Percentiles rank a stretch among this genome's conserved stretches.
phyloP scores from a whole-genome alignment of 2,888 invertebrate genomes.

The Drosophila mettleri region DNA sequence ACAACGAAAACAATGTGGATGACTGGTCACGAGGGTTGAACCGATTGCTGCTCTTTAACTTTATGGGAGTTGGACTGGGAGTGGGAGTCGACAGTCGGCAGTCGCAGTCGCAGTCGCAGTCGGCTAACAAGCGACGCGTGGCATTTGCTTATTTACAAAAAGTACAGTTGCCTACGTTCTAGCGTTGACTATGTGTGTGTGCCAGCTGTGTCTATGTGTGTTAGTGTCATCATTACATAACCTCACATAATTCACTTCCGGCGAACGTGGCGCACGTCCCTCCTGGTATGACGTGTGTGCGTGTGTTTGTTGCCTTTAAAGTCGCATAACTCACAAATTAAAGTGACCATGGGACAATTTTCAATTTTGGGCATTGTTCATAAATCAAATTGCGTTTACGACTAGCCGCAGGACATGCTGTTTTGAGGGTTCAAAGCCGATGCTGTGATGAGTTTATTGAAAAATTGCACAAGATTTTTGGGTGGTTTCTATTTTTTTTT shows the following conservation, averaged over 20 bases:
- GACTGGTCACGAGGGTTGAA: constrained; percentile 63
- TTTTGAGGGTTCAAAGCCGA: constrained; percentile 55
- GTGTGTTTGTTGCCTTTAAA: constrained; percentile 68
- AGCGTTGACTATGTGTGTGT: constrained; percentile 6
- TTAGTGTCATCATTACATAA: constrained; percentile 74
- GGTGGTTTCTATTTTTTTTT: too few relatives aligned
- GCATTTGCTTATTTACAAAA: constrained; percentile 69
- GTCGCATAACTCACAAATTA: constrained; percentile 83
- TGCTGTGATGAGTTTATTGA: constrained; percentile 80
- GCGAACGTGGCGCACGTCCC: constrained; percentile 55
- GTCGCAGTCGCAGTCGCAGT: constrained; percentile 14
- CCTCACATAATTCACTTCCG: constrained; percentile 83
- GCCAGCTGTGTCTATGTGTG: constrained; percentile 33
- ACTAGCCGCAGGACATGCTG: constrained; percentile 62
- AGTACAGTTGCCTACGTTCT: constrained; percentile 75
- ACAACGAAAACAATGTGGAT: constrained; percentile 6
- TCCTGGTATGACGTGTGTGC: constrained; percentile 11
- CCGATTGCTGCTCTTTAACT: constrained; percentile 70
- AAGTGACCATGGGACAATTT: constrained; percentile 84
- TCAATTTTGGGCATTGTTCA: constrained; percentile 73
- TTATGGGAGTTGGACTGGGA: constrained; percentile 27
- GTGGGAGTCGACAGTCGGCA: constrained; percentile 27
- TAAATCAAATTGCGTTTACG: constrained; percentile 77
- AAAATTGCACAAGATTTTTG: constrained; percentile 74
- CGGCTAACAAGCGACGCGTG: constrained; percentile 75